A percentile compares a stretch with the other conserved stretches of the same genome.
Conservation (phyloP, 2,113 vertebrate species). For the Oryzias celebensis region DNA sequence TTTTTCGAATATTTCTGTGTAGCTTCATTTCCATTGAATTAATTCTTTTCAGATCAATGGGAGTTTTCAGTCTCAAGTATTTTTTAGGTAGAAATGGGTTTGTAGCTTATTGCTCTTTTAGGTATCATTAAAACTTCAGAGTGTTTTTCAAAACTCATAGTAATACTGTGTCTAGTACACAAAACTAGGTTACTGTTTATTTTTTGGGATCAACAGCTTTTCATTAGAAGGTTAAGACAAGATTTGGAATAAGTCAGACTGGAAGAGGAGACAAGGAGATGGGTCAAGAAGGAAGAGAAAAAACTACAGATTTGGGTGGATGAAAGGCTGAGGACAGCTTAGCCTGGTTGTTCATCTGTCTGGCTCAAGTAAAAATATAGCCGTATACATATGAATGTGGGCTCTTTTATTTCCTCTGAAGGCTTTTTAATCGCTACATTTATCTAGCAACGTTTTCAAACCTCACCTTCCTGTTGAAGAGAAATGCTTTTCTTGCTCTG, state of each 20-base stretch:
- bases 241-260: constrained; percentile 58
- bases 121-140: no score
- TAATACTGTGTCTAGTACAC: neutral
- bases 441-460: neutral
- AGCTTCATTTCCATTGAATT: no score
- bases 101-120: no score
- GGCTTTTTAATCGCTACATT: constrained; percentile 1
- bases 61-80: no score
- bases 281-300: constrained; percentile 33
- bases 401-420: constrained; percentile 10
- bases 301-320: constrained; percentile 49
- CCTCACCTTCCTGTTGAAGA: constrained; percentile 5
- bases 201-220: constrained; percentile 25
- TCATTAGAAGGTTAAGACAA: constrained; percentile 33
- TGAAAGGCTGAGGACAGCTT: constrained; percentile 57
- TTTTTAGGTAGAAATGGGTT: no score
- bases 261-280: constrained; percentile 51
- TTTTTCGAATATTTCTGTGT: no score
- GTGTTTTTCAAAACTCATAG: no score
- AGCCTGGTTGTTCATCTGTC: constrained; percentile 49
- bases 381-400: constrained; percentile 2
- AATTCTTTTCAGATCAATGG: no score
- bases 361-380: constrained; percentile 27
- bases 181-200: neutral
- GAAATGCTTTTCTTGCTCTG: neutral